Evolutionary conservation across 2,797 vertebrate species (phyloP).

Genomic region (Glyptemys insculpta): DNA sequence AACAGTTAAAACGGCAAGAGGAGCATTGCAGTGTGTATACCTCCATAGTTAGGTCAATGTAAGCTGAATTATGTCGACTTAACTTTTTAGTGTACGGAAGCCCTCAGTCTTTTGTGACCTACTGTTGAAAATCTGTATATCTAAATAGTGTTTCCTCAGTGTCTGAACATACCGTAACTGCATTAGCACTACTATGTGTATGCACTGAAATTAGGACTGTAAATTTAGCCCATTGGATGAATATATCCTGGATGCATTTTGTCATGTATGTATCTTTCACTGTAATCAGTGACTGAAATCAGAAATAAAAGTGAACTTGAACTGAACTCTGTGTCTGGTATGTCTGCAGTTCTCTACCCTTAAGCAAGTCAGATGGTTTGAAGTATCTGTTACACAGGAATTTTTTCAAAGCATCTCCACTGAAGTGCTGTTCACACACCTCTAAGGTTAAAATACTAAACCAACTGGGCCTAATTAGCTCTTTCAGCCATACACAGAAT

Average conservation of each 20-base stretch:
- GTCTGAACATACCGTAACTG: background rate
- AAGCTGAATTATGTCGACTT: background rate
- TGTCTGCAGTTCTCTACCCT: constrained; percentile 78
- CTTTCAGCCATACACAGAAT: constrained; percentile 55
- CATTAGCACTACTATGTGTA: background rate
- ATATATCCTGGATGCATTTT: constrained; percentile 16
- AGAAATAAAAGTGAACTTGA: constrained; percentile 80
- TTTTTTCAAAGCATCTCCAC: constrained; percentile 59
- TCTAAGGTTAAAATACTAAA: constrained; percentile 66
- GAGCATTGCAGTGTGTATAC: background rate
- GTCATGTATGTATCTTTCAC: constrained; percentile 9
- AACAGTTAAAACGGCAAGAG: background rate
- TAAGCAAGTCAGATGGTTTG: constrained; percentile 78
- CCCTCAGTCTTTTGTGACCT: background rate
- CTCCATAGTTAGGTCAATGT: background rate
- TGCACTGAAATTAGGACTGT: background rate
- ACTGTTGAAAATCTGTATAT: background rate
- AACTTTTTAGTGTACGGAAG: background rate
- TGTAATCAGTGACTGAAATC: constrained; percentile 70
- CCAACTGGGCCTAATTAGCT: constrained; percentile 64
- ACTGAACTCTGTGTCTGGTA: constrained; percentile 75
- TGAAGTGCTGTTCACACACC: constrained; percentile 58
- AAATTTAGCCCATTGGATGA: background rate
- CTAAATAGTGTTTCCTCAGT: background rate
- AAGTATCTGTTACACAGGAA: constrained; percentile 75